These are phyloP conservation scores for Trypoxylon attenuatum DNA, from an alignment of 2,888 invertebrate species.

Conservation along the genomic window DNA sequence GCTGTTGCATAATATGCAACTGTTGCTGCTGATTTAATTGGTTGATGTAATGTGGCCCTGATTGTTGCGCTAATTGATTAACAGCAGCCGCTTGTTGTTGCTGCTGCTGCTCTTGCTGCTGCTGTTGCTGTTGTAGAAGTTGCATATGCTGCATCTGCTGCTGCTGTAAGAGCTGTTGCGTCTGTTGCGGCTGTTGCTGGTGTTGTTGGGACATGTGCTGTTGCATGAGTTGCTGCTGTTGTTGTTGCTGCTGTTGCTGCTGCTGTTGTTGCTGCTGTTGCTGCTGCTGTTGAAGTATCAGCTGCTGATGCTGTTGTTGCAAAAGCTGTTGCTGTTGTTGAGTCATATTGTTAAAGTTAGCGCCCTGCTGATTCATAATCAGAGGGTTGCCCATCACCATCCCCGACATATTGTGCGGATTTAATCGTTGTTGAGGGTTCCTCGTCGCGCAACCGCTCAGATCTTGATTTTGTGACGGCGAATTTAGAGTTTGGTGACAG, in stretches of 20 bases:
- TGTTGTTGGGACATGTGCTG: conserved; percentile 61
- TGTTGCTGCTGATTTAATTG: conserved; percentile 65
- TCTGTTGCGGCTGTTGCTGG: conserved; percentile 51
- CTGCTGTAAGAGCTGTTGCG: conserved; percentile 56
- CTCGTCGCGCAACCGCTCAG: conserved; percentile 56
- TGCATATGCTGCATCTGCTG: conserved; percentile 64
- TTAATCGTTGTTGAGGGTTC: conserved; percentile 66
- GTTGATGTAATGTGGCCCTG: conserved; percentile 63
- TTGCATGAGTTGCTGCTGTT: conserved; percentile 61
- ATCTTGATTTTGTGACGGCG: conserved; percentile 63
- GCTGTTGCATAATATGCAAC: conserved; percentile 64
- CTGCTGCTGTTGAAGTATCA: conserved; percentile 62
- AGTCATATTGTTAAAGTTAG: conserved; percentile 63
- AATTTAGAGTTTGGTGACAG: conserved; percentile 64
- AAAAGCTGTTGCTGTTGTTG: conserved; percentile 66
- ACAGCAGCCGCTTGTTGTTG: conserved; percentile 63
- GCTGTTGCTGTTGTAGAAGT: conserved; percentile 58
- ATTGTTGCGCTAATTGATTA: conserved; percentile 66
- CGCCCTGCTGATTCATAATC: conserved; percentile 68
- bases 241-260: conserved; percentile 64
- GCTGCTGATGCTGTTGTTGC: conserved; percentile 61
- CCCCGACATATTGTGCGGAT: conserved; percentile 65
- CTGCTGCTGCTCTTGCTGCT: conserved; percentile 53
- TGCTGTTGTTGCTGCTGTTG: conserved; percentile 65
- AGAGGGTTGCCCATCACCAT: conserved; percentile 70